phyloP scores from a whole-genome alignment of 2,888 invertebrate species.

The Nysson spinosus region DNA sequence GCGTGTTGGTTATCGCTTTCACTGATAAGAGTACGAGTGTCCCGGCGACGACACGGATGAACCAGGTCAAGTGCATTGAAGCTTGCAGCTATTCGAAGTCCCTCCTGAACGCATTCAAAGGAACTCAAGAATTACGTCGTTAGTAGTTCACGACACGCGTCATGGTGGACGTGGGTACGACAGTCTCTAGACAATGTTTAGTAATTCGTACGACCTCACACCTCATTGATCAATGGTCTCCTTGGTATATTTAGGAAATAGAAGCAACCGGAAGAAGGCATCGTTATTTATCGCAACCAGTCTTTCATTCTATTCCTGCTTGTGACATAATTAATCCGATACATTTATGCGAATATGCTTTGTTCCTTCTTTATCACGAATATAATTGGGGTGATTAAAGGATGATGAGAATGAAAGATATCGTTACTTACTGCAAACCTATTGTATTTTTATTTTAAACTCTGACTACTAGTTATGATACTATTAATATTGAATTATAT shows the following conservation, averaged over 20 bases:
- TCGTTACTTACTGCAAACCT: no score
- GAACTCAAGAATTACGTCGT: constrained; percentile 45
- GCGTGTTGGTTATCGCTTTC: constrained; percentile 41
- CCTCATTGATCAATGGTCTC: constrained; percentile 34
- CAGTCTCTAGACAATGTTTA: no score
- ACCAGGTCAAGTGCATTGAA: constrained; percentile 65
- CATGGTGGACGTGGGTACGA: constrained; percentile 24
- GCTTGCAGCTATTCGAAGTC: constrained; percentile 21
- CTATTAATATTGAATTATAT: no score
- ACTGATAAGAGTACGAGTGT: not conserved
- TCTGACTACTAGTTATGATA: no score
- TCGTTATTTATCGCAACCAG: not conserved
- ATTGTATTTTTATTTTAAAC: no score
- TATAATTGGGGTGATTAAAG: no score
- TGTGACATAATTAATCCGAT: no score
- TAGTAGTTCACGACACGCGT: constrained; percentile 41
- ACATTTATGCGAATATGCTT: no score
- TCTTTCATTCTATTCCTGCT: not conserved
- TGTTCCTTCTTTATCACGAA: no score
- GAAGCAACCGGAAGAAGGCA: constrained; percentile 20
- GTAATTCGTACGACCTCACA: constrained; percentile 31
- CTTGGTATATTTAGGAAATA: constrained; percentile 12
- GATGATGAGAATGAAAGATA: no score
- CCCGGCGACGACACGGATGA: constrained; percentile 29
- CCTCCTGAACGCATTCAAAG: constrained; percentile 35